Percentiles rank a stretch among this genome's conserved stretches.
Evolutionary conservation across 2,888 invertebrate species (phyloP).

Genomic region (Cactoblastis cactorum): DNA sequence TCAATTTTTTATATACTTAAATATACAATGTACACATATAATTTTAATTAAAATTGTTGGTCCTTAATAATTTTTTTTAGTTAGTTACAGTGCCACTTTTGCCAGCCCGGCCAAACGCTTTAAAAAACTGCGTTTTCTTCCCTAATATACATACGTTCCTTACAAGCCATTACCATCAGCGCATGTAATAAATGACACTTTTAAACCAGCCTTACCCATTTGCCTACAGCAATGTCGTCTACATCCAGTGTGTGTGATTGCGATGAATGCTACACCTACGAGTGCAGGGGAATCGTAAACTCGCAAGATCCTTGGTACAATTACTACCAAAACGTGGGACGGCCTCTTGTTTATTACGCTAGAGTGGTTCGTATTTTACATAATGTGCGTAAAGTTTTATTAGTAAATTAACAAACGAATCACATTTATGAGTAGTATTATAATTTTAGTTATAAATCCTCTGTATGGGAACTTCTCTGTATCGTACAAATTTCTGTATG

Average conservation of each 20-base stretch:
- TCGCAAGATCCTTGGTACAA: constrained; percentile 19
- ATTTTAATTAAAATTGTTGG: too few relatives aligned
- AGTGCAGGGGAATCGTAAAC: constrained; percentile 13
- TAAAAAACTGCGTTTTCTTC: too few relatives aligned
- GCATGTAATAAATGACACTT: background rate
- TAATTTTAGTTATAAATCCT: too few relatives aligned
- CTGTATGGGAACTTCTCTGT: too few relatives aligned
- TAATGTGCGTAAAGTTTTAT: background rate
- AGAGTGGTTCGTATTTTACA: constrained; percentile 42
- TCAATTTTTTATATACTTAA: too few relatives aligned
- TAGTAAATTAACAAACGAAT: background rate
- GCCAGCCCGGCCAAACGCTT: too few relatives aligned
- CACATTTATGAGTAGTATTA: too few relatives aligned
- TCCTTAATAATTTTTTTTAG: too few relatives aligned
- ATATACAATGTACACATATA: too few relatives aligned
- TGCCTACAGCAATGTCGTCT: constrained; percentile 37
- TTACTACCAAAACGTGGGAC: constrained; percentile 36
- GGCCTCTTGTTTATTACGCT: constrained; percentile 56
- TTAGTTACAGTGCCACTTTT: too few relatives aligned
- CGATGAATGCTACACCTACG: constrained; percentile 26
- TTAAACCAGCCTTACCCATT: background rate
- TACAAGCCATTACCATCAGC: background rate
- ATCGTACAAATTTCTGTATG: too few relatives aligned
- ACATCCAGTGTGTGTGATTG: constrained; percentile 40
- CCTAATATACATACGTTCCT: too few relatives aligned